Evolutionary conservation across 2,113 vertebrate species (phyloP).

Genomic region (Podiceps cristatus): DNA sequence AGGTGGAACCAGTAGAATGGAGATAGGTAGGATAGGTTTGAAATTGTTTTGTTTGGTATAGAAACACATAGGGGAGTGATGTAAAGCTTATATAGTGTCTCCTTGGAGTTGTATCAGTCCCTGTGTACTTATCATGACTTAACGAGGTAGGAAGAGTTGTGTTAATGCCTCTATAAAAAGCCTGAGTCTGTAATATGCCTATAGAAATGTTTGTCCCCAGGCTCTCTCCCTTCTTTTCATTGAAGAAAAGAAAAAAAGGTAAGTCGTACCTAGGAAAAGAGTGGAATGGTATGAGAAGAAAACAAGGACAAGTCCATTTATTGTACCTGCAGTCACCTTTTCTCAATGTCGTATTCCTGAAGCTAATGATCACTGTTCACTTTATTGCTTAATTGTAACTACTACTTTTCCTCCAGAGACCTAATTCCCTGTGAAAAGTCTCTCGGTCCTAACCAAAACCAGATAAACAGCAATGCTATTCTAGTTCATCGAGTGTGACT

Average conservation of each 20-base stretch:
- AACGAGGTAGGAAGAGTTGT: background rate
- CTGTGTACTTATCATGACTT: fast-evolving
- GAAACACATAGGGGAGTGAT: background rate
- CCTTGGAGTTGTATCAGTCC: background rate
- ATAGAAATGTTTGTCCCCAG: background rate
- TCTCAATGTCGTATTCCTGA: background rate
- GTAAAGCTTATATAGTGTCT: background rate
- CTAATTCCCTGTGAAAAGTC: constrained; percentile 20
- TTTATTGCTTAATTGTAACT: background rate
- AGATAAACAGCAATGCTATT: constrained; percentile 52
- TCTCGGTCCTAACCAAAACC: constrained; percentile 33
- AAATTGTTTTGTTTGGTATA: background rate
- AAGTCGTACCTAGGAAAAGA: background rate
- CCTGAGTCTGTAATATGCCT: background rate
- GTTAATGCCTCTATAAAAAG: background rate
- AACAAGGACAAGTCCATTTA: background rate
- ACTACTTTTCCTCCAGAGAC: background rate
- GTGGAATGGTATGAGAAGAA: background rate
- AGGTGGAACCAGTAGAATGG: background rate
- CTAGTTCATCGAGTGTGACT: constrained; percentile 50
- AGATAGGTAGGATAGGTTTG: background rate
- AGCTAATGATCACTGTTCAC: background rate
- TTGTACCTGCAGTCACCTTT: background rate
- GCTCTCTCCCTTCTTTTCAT: background rate
- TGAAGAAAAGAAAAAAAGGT: background rate